These are phyloP conservation scores for Mionectes olivaceus DNA, from an alignment of 2,797 vertebrate species.

Conservation along the genomic window DNA sequence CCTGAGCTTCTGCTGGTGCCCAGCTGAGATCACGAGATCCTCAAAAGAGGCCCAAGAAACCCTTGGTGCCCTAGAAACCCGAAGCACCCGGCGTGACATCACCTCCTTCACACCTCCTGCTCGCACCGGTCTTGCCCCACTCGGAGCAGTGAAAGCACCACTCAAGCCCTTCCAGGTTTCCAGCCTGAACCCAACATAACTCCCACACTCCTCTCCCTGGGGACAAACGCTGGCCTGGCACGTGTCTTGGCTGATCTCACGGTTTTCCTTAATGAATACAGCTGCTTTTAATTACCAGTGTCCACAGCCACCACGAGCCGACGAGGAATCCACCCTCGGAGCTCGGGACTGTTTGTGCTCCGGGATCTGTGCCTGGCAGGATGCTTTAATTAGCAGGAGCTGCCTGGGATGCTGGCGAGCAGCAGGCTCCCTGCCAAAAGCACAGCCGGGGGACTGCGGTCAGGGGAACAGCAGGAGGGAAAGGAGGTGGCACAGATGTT, in stretches of 20 bases:
- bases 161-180: not conserved
- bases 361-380: not conserved
- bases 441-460: not conserved
- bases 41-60: not conserved
- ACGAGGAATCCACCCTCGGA: not conserved
- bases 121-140: not conserved
- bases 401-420: not conserved
- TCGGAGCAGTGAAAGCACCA: not conserved
- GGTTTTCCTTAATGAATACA: not conserved
- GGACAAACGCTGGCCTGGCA: not conserved
- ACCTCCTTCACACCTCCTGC: not conserved
- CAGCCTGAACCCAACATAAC: not conserved
- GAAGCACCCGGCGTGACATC: not conserved
- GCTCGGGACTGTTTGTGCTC: not conserved
- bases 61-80: not conserved
- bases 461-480: not conserved
- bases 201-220: not conserved
- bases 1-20: not conserved
- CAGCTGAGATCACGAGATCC: not conserved
- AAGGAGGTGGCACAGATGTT: not conserved
- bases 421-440: not conserved
- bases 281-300: slow-evolving; percentile 17
- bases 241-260: not conserved
- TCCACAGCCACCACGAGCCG: not conserved
- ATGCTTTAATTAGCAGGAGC: not conserved